A percentile compares a stretch with the other conserved stretches of the same genome.
Evolutionary conservation across 2,888 invertebrate genomes (phyloP).

Genomic region (Ophion ellenae): DNA sequence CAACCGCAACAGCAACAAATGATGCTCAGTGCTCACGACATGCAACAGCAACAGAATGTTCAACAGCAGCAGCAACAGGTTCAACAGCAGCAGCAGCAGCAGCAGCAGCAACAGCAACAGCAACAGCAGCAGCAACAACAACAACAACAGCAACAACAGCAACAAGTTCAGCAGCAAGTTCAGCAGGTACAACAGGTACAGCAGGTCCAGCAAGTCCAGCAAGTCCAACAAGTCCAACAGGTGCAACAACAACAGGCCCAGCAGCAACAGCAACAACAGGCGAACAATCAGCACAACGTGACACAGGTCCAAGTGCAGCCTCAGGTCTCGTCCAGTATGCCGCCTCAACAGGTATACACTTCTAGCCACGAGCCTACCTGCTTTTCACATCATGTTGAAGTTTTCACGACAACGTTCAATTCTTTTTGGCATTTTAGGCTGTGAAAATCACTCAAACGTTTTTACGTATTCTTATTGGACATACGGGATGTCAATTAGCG

Average conservation of each 20-base stretch:
- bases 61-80: constrained; percentile 75
- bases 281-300: constrained; percentile 79
- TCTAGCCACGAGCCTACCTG: not conserved
- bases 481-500: too few relatives aligned
- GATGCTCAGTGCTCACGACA: constrained; percentile 77
- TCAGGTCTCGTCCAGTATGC: constrained; percentile 83
- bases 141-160: constrained; percentile 77
- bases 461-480: too few relatives aligned
- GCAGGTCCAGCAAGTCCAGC: constrained; percentile 70
- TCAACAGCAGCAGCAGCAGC: constrained; percentile 76
- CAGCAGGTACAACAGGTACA: constrained; percentile 73
- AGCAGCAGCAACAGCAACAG: constrained; percentile 76
- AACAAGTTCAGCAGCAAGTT: constrained; percentile 75
- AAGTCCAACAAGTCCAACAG: constrained; percentile 71
- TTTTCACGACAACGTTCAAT: too few relatives aligned
- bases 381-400: too few relatives aligned
- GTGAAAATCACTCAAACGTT: too few relatives aligned
- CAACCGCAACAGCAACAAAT: constrained; percentile 81
- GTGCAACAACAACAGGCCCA: constrained; percentile 68
- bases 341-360: constrained; percentile 81
- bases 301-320: constrained; percentile 82
- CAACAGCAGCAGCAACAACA: constrained; percentile 77
- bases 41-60: constrained; percentile 76
- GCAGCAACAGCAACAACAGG: constrained; percentile 77
- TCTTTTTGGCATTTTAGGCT: too few relatives aligned